Percentiles rank a stretch among this genome's conserved stretches.
Conservation (phyloP, 2,113 vertebrate genomes). For the Entomyzon cyanotis region DNA sequence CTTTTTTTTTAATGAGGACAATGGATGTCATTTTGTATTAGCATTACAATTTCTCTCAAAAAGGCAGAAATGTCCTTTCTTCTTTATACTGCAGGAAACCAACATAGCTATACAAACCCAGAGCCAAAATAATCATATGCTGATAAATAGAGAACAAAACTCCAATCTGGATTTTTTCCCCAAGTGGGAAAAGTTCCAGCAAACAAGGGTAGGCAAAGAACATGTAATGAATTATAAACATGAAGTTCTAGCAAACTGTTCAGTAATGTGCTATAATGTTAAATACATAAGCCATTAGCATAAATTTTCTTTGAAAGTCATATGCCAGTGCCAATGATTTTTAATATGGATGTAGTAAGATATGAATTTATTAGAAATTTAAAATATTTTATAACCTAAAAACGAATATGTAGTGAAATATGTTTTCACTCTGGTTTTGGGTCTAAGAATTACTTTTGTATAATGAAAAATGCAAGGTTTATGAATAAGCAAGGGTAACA, state of each 20-base stretch:
- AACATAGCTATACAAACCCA: conserved; percentile 6
- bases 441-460: background rate
- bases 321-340: background rate
- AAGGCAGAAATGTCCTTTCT: conserved; percentile 54
- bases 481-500: background rate
- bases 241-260: conserved; percentile 51
- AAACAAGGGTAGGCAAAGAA: conserved; percentile 18
- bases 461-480: background rate
- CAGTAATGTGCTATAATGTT: conserved; percentile 13
- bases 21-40: conserved; percentile 41
- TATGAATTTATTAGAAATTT: conserved; percentile 43
- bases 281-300: conserved; percentile 42
- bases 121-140: conserved; percentile 64
- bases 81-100: conserved; percentile 55
- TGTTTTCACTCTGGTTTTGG: conserved; percentile 36
- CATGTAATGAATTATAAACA: conserved; percentile 23
- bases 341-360: background rate
- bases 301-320: conserved; percentile 7
- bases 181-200: conserved; percentile 36
- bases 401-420: conserved; percentile 11
- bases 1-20: conserved; percentile 15
- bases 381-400: conserved; percentile 36
- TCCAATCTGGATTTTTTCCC: conserved; percentile 58
- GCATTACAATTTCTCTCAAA: conserved; percentile 28
- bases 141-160: conserved; percentile 70